These are phyloP conservation scores for Pandemis cinnamomeana DNA, from an alignment of 2,888 invertebrate species.

Conservation along the genomic window DNA sequence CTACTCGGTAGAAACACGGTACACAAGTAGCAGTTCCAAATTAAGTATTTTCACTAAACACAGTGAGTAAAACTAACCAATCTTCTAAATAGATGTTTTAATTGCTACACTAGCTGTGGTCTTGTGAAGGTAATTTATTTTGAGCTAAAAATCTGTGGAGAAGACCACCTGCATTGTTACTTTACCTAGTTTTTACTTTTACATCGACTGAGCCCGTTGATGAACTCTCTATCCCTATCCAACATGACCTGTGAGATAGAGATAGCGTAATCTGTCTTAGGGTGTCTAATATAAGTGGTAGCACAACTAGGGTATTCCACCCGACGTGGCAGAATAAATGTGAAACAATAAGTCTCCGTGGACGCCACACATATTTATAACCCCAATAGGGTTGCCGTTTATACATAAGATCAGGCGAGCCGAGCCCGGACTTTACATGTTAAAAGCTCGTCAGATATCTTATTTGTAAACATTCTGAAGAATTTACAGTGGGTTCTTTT, in stretches of 20 bases:
- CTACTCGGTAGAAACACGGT: no score
- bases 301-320: neutral
- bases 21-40: neutral
- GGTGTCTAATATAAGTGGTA: neutral
- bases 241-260: neutral
- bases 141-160: constrained; percentile 14
- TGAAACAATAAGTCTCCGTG: constrained; percentile 39
- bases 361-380: constrained; percentile 37
- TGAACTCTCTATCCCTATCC: constrained; percentile 1
- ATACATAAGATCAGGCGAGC: constrained; percentile 23
- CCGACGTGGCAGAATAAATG: constrained; percentile 30
- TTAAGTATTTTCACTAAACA: neutral
- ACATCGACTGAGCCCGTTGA: neutral
- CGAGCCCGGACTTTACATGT: constrained; percentile 18
- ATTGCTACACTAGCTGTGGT: constrained; percentile 15
- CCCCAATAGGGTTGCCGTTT: constrained; percentile 29
- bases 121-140: constrained; percentile 29
- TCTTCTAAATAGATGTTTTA: constrained; percentile 9
- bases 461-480: neutral
- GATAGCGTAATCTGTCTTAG: constrained; percentile 9
- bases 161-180: constrained; percentile 15
- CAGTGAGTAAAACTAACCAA: neutral
- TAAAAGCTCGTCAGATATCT: constrained; percentile 18
- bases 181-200: constrained; percentile 1
- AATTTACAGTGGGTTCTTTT: neutral